Base-by-base conservation (phyloP, 2,797 vertebrate genomes). In the Cyclura pinguis region DNA sequence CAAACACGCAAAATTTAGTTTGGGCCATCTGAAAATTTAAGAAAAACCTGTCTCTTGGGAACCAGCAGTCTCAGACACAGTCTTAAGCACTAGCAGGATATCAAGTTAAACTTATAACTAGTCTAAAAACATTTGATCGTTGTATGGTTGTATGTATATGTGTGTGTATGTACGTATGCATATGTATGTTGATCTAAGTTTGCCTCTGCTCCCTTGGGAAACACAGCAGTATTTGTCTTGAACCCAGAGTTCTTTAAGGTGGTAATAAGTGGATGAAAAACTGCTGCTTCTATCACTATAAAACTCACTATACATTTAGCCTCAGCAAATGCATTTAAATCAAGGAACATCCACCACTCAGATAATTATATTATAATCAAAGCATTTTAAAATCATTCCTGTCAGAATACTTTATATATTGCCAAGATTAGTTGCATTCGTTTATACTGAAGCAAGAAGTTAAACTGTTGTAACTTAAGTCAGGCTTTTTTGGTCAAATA, bases 351-450 rank as follows among this genome's bases (percentile, higher is more conserved):
- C 89, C 88, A 86, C 87, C 88, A 87, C 88, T 94, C 62, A 93
- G 89, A 78, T 52, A 81, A 35, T 67, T 81, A 69, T 91, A 74
- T 16, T 52, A 4, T 69, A 92, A 59, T 94, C 94, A 95, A 91
- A 76, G 29, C 2, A 47, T 88, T 93, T 94, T 90, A 59, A 92
- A 95, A 74, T 42, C 86, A 59, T 93, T 95, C 84, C 92, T 93
- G 91, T 94, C 92, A 94, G 92, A 96, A 93, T 0, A 0, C 76
- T 77, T 57, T 50, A 91, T 92, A 93, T 92, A 80, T 85, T 92
- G 85, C 91, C 91, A 85, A 81, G 80, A 87, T 93, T 95, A 87
- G 84, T 93, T 90, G 81, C 27, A 89, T 85, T 94, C 89, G 81
- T 84, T 94, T 80, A 64, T 6, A 91, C 5, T 85, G 86, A 90